Conservation (phyloP, 1,140 invertebrate species). For the Spodoptera frugiperda region DNA sequence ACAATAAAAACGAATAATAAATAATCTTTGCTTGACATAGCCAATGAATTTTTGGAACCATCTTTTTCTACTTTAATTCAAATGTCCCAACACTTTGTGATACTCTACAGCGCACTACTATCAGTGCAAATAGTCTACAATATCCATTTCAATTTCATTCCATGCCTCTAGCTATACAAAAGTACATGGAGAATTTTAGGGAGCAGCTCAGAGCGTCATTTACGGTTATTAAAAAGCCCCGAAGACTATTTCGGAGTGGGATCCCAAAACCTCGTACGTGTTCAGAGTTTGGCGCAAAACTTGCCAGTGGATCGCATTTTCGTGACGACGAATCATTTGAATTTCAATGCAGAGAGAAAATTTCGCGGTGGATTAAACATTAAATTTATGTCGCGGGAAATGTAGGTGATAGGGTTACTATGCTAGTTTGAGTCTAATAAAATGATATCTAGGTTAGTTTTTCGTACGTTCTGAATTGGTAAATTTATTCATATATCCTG, state of each 20-base stretch:
- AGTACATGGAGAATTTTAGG: conserved; percentile 21
- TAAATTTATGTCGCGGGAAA: conserved; percentile 7
- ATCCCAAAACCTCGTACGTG: conserved; percentile 34
- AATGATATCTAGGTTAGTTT: too few species aligned
- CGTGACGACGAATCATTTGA: conserved; percentile 10
- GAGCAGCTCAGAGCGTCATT: conserved; percentile 46
- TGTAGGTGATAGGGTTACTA: neutral
- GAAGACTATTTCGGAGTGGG: conserved; percentile 48
- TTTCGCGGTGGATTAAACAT: conserved; percentile 21
- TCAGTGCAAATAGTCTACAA: neutral
- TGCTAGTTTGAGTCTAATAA: too few species aligned
- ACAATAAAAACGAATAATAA: too few species aligned
- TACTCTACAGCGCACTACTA: too few species aligned
- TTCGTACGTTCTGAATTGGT: too few species aligned
- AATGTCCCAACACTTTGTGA: too few species aligned
- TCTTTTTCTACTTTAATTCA: too few species aligned
- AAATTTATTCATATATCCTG: too few species aligned
- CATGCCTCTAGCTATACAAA: neutral
- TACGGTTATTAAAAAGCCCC: conserved; percentile 57
- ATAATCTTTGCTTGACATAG: too few species aligned
- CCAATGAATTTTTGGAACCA: too few species aligned
- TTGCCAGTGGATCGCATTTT: conserved; percentile 10
- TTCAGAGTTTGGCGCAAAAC: conserved; percentile 25
- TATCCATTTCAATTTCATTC: neutral
- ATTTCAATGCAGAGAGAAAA: conserved; percentile 30